Base-by-base conservation (phyloP, 2,113 vertebrate species). In the Corythornis madagascariensis region DNA sequence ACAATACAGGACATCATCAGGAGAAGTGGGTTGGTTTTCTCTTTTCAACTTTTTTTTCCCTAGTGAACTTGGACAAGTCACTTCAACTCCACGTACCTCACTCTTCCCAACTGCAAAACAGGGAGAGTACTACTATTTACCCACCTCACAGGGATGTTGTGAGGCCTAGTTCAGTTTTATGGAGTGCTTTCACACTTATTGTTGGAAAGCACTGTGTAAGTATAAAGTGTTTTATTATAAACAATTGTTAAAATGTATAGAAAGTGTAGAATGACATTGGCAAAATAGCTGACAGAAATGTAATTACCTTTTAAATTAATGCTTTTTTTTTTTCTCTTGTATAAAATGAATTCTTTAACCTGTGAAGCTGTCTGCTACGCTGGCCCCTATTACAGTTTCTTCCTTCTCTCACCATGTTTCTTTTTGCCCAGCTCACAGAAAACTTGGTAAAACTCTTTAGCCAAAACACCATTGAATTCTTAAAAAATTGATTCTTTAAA, bases 121-220 rank as follows among this genome's bases (percentile, higher is more conserved):
- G 33, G 70, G 53, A 75, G 13, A 90, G 26, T 67, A 25, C 6
- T 55, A 7, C 40, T 29, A 43, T 40, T 64, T 73, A 78, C 95
- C 76, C 90, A 93, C 85, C 88, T 95, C 94, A 89, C 78, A 94
- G 90, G 90, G 83, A 13, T 93, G 86, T 94, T 96, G 90, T 93
- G 91, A 95, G 83, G 88, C 87, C 21, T 21, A 4, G 2, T 61
- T 74, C 56, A 72, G 42, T 63, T 84, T 89, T 88, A 83, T 38
- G 53, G 67, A 79, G 92, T 86, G 85, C 81, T 89, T 90, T 76
- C 83, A 74, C 28, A 26, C 66, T 43, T 78, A 29, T 2, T 79
- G 71, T 55, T 84, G 75, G 63, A 84, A 79, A 79, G 88, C 87
- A 81, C 82, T 66, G 16, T 89, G 53, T 89, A 94, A 95, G 75